These are phyloP conservation scores for Diplodus sargus DNA, from an alignment of 2,797 vertebrate genomes.

Conservation along the genomic window DNA sequence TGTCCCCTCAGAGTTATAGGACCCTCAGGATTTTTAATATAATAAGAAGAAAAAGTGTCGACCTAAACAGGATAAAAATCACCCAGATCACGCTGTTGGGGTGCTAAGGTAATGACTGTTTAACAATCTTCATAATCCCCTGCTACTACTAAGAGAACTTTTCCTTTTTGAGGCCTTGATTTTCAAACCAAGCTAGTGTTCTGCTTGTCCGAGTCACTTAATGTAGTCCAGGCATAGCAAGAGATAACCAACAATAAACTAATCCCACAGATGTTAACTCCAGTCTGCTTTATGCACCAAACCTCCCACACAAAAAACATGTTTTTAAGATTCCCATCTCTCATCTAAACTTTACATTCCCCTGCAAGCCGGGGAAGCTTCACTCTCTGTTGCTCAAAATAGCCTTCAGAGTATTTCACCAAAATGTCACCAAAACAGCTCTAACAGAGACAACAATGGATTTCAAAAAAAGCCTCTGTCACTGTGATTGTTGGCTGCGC, in stretches of 20 bases:
- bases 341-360: background rate
- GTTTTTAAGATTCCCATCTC: background rate
- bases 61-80: background rate
- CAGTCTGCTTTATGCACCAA: background rate
- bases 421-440: slow-evolving; percentile 42
- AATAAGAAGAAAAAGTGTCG: background rate
- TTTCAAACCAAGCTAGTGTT: slow-evolving; percentile 27
- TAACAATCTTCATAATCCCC: background rate
- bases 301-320: background rate
- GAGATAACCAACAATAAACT: background rate
- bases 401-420: slow-evolving; percentile 32
- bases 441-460: slow-evolving; percentile 26
- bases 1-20: background rate
- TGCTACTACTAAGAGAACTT: background rate
- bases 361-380: background rate
- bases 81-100: background rate
- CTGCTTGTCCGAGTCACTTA: slow-evolving; percentile 19
- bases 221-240: background rate
- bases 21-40: background rate
- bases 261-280: background rate
- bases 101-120: background rate
- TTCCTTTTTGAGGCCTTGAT: background rate
- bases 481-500: slow-evolving; percentile 4
- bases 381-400: slow-evolving; percentile 21
- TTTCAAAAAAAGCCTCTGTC: slow-evolving; percentile 38